phyloP scores from a whole-genome alignment of 2,113 vertebrate species.

The Perca schrenkii region DNA sequence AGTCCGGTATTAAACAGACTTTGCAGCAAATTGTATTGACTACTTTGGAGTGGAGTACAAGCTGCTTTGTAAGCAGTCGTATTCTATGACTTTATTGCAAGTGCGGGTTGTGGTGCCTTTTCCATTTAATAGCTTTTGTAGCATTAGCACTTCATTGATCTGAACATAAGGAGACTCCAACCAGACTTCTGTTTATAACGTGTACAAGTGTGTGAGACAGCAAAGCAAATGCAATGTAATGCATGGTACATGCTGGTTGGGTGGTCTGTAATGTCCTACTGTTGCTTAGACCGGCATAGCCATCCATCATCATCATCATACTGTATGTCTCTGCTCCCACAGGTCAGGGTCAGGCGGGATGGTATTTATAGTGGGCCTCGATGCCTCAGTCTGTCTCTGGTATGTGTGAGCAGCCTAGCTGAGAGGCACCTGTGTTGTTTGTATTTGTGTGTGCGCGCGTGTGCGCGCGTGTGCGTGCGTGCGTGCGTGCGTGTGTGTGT shows the following conservation, averaged over 20 bases:
- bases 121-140: conserved; percentile 31
- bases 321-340: conserved; percentile 42
- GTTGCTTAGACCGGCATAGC: conserved; percentile 34
- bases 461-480: no score
- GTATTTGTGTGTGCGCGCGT: not conserved
- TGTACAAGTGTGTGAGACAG: not conserved
- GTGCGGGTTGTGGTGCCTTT: not conserved
- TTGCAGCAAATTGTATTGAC: conserved; percentile 17
- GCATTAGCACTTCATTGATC: conserved; percentile 23
- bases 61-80: conserved; percentile 29
- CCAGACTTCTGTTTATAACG: not conserved
- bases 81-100: conserved; percentile 20
- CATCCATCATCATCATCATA: conserved; percentile 55
- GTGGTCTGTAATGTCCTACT: conserved; percentile 58
- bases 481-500: no score
- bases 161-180: conserved; percentile 5
- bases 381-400: conserved; percentile 46
- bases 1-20: not conserved
- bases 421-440: conserved; percentile 55
- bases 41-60: not conserved
- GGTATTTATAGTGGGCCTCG: conserved; percentile 72
- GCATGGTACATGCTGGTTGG: conserved; percentile 27
- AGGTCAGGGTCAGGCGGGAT: conserved; percentile 48
- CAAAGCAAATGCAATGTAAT: conserved; percentile 22
- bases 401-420: conserved; percentile 43